Conservation (phyloP, 2,888 invertebrate genomes). For the Stegophylla sp. region DNA sequence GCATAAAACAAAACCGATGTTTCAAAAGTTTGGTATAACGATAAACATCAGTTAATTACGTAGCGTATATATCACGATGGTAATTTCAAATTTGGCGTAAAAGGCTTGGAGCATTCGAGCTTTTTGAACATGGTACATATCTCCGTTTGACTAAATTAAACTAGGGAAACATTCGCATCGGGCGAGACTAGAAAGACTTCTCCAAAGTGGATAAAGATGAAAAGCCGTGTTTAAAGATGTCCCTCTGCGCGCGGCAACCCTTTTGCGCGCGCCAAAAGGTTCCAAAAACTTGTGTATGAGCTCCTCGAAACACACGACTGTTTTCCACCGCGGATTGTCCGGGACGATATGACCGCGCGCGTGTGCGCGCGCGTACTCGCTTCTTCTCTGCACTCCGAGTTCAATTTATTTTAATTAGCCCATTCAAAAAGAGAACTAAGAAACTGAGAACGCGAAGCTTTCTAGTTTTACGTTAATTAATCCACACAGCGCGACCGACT, state of each 20-base stretch:
- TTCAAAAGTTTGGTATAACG: conserved; percentile 33
- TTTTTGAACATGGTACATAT: conserved; percentile 16
- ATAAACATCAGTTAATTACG: conserved; percentile 51
- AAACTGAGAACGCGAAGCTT: conserved; percentile 40
- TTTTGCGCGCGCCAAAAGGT: conserved; percentile 21
- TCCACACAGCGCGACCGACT: neutral
- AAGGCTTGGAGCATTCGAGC: conserved; percentile 33
- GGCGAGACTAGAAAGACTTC: conserved; percentile 11
- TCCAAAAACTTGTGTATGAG: conserved; percentile 36
- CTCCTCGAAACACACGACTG: conserved; percentile 16
- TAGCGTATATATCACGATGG: conserved; percentile 1
- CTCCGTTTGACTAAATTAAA: conserved; percentile 29
- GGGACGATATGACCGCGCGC: conserved; percentile 39
- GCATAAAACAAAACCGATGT: conserved; percentile 36
- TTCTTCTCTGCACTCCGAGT: conserved; percentile 15
- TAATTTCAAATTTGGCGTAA: conserved; percentile 22
- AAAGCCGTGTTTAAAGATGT: conserved; percentile 48
- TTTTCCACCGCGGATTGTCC: conserved; percentile 44
- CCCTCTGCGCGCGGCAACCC: neutral
- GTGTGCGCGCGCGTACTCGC: no score
- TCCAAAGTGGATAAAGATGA: conserved; percentile 42
- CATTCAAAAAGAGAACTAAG: conserved; percentile 48
- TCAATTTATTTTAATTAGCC: conserved; percentile 58
- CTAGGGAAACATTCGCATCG: conserved; percentile 33
- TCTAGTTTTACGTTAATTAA: conserved; percentile 57